phyloP scores from a whole-genome alignment of 2,888 invertebrate species.

The Polydesmus complanatus region DNA sequence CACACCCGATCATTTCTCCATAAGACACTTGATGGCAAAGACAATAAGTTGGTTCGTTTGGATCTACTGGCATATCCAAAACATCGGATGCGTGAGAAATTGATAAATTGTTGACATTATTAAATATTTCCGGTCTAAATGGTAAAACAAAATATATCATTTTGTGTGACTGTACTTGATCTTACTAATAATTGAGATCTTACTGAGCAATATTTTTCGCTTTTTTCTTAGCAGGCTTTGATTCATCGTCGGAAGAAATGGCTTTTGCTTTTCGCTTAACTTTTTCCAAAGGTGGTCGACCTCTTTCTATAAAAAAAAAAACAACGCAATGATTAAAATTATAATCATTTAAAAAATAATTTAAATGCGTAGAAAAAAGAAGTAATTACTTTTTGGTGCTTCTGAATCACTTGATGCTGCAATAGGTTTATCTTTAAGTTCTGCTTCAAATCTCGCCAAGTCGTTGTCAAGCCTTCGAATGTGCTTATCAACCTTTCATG shows the following conservation, averaged over 20 bases:
- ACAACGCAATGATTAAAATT: no score
- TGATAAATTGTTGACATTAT: slow-evolving; percentile 32
- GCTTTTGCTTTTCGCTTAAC: slow-evolving; percentile 39
- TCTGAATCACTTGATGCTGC: slow-evolving; percentile 32
- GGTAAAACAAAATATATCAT: no score
- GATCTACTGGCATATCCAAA: slow-evolving; percentile 55
- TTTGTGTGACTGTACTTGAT: no score
- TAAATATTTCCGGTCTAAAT: slow-evolving; percentile 20
- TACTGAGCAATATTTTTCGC: slow-evolving; percentile 21
- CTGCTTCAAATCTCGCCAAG: slow-evolving; percentile 88
- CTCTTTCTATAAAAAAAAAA: slow-evolving; percentile 20
- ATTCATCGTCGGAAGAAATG: slow-evolving; percentile 26
- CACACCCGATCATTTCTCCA: slow-evolving; percentile 94
- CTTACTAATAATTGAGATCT: slow-evolving; percentile 6
- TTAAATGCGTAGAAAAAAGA: neutral
- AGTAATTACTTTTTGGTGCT: slow-evolving; percentile 20
- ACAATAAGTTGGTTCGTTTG: slow-evolving; percentile 97
- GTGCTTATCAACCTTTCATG: slow-evolving; percentile 72
- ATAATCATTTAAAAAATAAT: neutral
- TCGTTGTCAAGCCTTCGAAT: slow-evolving; percentile 90
- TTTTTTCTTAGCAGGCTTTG: slow-evolving; percentile 21
- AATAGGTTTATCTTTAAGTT: slow-evolving; percentile 84
- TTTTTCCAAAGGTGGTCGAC: slow-evolving; percentile 55
- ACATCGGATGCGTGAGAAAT: slow-evolving; percentile 64
- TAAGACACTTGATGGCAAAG: slow-evolving; percentile 93